Evolutionary conservation across 2,888 invertebrate genomes (phyloP).

Genomic region (Nomada lathburiana): DNA sequence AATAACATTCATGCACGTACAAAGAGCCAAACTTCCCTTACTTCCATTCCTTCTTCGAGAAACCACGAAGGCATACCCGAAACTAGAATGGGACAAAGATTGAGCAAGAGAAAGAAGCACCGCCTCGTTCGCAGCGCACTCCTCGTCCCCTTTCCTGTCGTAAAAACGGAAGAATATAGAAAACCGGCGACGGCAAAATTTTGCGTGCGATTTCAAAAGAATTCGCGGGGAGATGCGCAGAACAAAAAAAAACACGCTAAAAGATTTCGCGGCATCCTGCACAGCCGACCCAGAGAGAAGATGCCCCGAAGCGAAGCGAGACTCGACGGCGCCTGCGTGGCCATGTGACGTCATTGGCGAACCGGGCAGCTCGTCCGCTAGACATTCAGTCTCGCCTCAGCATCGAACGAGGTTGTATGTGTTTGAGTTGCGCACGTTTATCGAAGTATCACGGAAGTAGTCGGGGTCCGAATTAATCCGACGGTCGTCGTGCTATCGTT

Average conservation of each 20-base stretch:
- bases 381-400: constrained; percentile 83
- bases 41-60: too few relatives aligned
- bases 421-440: constrained; percentile 3
- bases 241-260: constrained; percentile 46
- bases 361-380: constrained; percentile 77
- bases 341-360: constrained; percentile 81
- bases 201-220: constrained; percentile 6
- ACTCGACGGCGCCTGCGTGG: constrained; percentile 80
- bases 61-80: too few relatives aligned
- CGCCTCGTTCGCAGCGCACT: background rate
- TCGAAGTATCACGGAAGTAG: constrained; percentile 45
- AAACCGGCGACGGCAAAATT: background rate
- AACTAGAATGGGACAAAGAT: too few relatives aligned
- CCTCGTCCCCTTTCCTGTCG: background rate
- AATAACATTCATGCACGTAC: too few relatives aligned
- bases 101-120: too few relatives aligned
- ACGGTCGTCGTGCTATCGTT: constrained; percentile 15
- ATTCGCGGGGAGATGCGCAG: constrained; percentile 13
- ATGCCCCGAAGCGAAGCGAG: constrained; percentile 67
- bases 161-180: background rate
- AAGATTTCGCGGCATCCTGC: constrained; percentile 55
- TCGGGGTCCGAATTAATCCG: constrained; percentile 2
- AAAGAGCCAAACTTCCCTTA: too few relatives aligned
- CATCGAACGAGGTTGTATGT: constrained; percentile 68
- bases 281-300: constrained; percentile 45